Conservation (phyloP, 2,797 vertebrate species). For the Oryzias dopingdopingensis region DNA sequence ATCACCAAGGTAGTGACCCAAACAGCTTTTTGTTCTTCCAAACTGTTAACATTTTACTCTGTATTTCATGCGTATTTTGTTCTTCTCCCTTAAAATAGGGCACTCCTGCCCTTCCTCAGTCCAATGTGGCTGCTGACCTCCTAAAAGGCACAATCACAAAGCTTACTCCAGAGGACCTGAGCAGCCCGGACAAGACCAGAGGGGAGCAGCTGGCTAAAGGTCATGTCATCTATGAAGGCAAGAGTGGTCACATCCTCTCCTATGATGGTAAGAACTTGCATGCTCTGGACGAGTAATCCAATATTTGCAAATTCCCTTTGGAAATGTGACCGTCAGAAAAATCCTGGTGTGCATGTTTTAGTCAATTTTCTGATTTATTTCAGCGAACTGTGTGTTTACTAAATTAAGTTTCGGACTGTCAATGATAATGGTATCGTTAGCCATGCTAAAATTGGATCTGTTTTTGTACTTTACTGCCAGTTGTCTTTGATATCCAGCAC, state of each 20-base stretch:
- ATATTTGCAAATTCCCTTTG: no score
- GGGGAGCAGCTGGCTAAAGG: constrained; percentile 89
- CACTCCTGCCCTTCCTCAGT: constrained; percentile 88
- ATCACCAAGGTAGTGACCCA: constrained; percentile 87
- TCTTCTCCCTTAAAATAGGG: constrained; percentile 75
- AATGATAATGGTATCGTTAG: no score
- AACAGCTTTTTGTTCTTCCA: not conserved
- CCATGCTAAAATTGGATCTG: no score
- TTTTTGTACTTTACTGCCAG: no score
- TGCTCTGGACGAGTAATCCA: not conserved
- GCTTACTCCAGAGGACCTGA: constrained; percentile 86
- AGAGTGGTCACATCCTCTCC: constrained; percentile 93
- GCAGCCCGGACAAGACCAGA: constrained; percentile 86
- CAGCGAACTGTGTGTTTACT: no score
- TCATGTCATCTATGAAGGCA: constrained; percentile 97
- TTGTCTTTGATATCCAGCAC: no score
- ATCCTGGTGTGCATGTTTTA: no score
- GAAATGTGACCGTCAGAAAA: no score
- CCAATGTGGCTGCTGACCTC: constrained; percentile 88
- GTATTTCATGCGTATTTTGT: not conserved
- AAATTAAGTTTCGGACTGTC: no score
- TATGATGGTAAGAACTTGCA: constrained; percentile 70
- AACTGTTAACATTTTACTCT: not conserved
- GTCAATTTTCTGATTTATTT: no score
- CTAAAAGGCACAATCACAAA: constrained; percentile 91